A percentile compares a stretch with the other conserved stretches of the same genome.
These are phyloP conservation scores for Sebastiscus tertius DNA, from an alignment of 2,797 vertebrate species.

Conservation along the genomic window DNA sequence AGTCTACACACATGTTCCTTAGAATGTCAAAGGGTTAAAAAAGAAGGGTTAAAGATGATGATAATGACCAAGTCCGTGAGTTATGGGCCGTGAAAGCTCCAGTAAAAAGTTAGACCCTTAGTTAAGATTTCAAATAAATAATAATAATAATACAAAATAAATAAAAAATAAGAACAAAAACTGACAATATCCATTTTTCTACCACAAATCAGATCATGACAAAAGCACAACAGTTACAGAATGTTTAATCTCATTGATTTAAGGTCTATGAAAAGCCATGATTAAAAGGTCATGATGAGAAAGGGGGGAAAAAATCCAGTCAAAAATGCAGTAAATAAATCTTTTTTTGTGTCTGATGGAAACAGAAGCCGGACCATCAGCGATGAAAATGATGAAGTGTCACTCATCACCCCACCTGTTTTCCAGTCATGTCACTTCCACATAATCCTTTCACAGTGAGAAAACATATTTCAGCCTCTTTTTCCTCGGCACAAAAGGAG, in stretches of 20 bases:
- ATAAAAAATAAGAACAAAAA: too few species aligned
- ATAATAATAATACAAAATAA: not conserved
- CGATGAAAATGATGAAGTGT: not conserved
- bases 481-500: not conserved
- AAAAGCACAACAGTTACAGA: not conserved
- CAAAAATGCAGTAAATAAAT: not conserved
- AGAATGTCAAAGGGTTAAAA: not conserved
- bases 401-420: slow-evolving; percentile 29
- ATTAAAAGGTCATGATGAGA: not conserved
- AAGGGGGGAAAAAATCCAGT: not conserved
- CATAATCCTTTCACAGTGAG: slow-evolving; percentile 3
- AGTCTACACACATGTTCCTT: not conserved
- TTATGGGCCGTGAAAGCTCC: not conserved
- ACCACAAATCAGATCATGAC: not conserved
- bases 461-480: slow-evolving; percentile 10
- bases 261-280: not conserved
- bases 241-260: not conserved
- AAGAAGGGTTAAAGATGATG: not conserved
- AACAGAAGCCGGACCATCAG: not conserved
- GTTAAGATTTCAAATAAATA: not conserved
- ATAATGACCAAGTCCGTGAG: not conserved
- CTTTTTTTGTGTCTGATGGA: not conserved
- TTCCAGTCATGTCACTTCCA: slow-evolving; percentile 4
- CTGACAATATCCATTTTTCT: not conserved
- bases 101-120: not conserved